Evolutionary conservation across 2,113 vertebrate genomes (phyloP).

Genomic region (Rhabdornis inornatus): DNA sequence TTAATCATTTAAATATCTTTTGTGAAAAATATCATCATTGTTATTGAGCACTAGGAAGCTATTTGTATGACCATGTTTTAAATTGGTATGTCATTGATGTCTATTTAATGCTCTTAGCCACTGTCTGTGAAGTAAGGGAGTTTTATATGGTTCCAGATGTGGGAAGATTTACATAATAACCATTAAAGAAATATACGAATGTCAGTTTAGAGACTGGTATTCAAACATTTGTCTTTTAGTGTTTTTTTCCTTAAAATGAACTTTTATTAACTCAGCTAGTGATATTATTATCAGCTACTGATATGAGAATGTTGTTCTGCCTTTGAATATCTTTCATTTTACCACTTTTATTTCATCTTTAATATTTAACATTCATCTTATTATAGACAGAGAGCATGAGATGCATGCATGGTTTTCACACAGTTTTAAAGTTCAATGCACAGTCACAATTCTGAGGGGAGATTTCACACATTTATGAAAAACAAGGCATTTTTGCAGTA

Average conservation of each 20-base stretch:
- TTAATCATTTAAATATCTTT: not conserved
- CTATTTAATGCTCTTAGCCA: slow-evolving; percentile 32
- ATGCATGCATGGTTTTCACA: slow-evolving; percentile 70
- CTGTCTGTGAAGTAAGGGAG: not conserved
- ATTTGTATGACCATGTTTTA: slow-evolving; percentile 33
- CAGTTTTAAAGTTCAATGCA: slow-evolving; percentile 81
- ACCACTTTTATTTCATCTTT: slow-evolving; percentile 75
- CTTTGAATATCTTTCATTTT: slow-evolving; percentile 72
- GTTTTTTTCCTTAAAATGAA: slow-evolving; percentile 45
- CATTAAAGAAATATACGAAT: slow-evolving; percentile 45
- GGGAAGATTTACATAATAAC: slow-evolving; percentile 52
- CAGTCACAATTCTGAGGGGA: slow-evolving; percentile 80
- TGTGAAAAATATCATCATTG: not conserved
- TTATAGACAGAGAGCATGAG: slow-evolving; percentile 69
- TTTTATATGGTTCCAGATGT: slow-evolving; percentile 27
- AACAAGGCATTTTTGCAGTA: slow-evolving; percentile 80
- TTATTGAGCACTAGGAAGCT: not conserved
- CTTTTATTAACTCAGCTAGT: slow-evolving; percentile 67
- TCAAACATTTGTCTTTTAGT: slow-evolving; percentile 68
- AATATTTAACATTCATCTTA: slow-evolving; percentile 81
- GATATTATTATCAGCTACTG: slow-evolving; percentile 7
- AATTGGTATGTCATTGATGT: slow-evolving; percentile 46
- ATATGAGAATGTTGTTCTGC: slow-evolving; percentile 61
- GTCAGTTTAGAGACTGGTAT: slow-evolving; percentile 44
- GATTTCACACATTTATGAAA: slow-evolving; percentile 81